Evolutionary conservation across 2,113 vertebrate genomes (phyloP), one percentile per base, ranked within the genome.

Genomic region (Perca flavescens): DNA sequence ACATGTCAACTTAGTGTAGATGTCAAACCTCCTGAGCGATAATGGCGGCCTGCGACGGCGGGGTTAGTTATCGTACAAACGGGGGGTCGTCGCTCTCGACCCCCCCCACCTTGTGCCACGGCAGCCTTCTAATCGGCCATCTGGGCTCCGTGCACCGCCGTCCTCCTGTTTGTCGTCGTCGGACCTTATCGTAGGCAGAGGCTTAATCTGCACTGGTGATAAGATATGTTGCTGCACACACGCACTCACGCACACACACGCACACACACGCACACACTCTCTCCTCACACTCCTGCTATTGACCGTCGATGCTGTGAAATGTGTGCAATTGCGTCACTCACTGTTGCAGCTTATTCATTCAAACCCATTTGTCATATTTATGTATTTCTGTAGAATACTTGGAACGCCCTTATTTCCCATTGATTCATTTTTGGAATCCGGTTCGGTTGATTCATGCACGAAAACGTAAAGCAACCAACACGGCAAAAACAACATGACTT

Each of bases 121-220:
- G 52, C 60, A 36, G 79, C 50, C 75, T 69, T 57, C 60, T 91
- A 91, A 93, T 93, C 89, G 75, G 22, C 85, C 82, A 87, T 92
- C 93, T 89, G 86, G 83, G 80, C 82, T 72, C 25, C 6, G n/a
- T 22, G 19, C 40, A 66, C 74, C 43, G 34, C 76, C 50, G 10
- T 85, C 74, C 86, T 83, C 77, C 84, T 61, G 77, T 90, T 86
- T 86, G 84, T 86, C 69, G 77, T 58, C 43, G 77, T 58, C 43
- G 65, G 64, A 81, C 91, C 74, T 93, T 91, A 92, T 94, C 90
- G 28, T 73, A 15, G 81, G 78, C 79, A 21, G 86, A 10, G 79
- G 84, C 78, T 92, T 90, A 89, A 92, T 90, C 91, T 89, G 88
- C 43, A 19, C 69, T 47, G 46, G 69, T 72, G 93, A 92, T 92